These are phyloP conservation scores for Ahaetulla prasina DNA, from an alignment of 2,113 vertebrate genomes.

Conservation along the genomic window DNA sequence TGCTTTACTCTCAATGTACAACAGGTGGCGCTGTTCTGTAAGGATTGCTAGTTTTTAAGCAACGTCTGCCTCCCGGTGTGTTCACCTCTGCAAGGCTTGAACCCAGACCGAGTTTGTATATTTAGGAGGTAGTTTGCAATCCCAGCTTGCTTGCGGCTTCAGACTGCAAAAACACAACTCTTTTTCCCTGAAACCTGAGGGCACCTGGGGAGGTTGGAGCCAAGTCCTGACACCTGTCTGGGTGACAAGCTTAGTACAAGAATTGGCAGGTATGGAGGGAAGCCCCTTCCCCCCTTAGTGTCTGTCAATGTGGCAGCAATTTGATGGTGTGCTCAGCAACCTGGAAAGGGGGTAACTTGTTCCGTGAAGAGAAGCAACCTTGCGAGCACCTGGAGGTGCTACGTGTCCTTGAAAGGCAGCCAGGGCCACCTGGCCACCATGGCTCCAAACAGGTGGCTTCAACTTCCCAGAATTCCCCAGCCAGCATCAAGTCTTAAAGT, in stretches of 20 bases:
- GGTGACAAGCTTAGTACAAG: not conserved
- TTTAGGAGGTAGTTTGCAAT: not conserved
- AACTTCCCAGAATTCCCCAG: too few relatives aligned
- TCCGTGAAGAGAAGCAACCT: not conserved
- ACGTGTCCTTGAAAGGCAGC: not conserved
- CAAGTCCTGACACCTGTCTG: not conserved
- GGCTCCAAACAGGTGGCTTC: too few relatives aligned
- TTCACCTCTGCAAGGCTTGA: not conserved
- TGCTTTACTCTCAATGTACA: not conserved
- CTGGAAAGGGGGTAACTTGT: not conserved
- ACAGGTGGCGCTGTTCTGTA: not conserved
- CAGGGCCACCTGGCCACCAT: not conserved
- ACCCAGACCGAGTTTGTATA: not conserved
- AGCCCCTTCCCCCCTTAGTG: not conserved
- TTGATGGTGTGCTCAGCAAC: not conserved
- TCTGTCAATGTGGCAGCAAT: not conserved
- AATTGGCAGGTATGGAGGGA: not conserved
- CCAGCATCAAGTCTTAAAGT: too few relatives aligned
- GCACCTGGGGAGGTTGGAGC: not conserved
- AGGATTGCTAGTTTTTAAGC: not conserved
- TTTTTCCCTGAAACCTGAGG: not conserved
- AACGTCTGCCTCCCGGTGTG: not conserved
- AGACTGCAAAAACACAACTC: not conserved
- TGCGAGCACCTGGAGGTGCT: fast-evolving
- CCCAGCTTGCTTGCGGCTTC: not conserved